Conservation (phyloP, 53 echinoderm and acorn worm species). For the Patiria pectinifera region DNA sequence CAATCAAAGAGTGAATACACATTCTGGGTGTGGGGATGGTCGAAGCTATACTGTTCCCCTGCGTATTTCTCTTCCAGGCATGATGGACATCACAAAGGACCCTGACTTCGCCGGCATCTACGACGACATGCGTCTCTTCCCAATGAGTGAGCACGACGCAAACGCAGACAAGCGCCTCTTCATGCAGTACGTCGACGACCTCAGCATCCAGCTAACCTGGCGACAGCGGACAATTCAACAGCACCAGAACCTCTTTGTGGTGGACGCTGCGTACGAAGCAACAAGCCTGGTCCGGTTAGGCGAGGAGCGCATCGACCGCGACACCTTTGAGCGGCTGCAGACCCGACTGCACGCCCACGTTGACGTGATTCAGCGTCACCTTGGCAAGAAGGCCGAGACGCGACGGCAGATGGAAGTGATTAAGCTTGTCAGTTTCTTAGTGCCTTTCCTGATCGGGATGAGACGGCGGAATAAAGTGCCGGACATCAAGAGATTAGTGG, state of each 20-base stretch:
- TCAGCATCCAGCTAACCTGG: slow-evolving; percentile 80
- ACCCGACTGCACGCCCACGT: slow-evolving; percentile 93
- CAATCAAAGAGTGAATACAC: not conserved
- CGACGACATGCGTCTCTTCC: slow-evolving; percentile 94
- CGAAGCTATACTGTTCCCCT: not conserved
- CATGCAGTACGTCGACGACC: slow-evolving; percentile 86
- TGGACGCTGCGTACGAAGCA: slow-evolving; percentile 83
- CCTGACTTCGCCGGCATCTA: slow-evolving; percentile 87
- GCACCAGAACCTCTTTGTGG: slow-evolving; percentile 84
- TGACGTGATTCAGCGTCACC: slow-evolving; percentile 88
- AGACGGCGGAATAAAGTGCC: slow-evolving; percentile 91
- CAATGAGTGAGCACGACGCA: slow-evolving; percentile 94
- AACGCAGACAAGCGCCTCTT: slow-evolving; percentile 90
- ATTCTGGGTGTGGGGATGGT: not conserved
- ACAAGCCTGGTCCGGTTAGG: slow-evolving; percentile 72
- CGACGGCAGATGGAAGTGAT: slow-evolving; percentile 84
- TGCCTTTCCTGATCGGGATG: slow-evolving; percentile 90
- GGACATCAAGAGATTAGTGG: slow-evolving; percentile 84
- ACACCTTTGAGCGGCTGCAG: slow-evolving; percentile 90
- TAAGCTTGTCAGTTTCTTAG: slow-evolving; percentile 81
- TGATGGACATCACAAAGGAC: slow-evolving; percentile 96
- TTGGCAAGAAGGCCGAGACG: slow-evolving; percentile 80
- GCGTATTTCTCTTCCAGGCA: slow-evolving; percentile 43
- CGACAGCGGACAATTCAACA: slow-evolving; percentile 80
- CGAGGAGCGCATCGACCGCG: slow-evolving; percentile 81